Percentiles rank a stretch among this genome's conserved stretches.
Conservation (phyloP, 2,888 invertebrate species). For the Sarcophaga carnaria region DNA sequence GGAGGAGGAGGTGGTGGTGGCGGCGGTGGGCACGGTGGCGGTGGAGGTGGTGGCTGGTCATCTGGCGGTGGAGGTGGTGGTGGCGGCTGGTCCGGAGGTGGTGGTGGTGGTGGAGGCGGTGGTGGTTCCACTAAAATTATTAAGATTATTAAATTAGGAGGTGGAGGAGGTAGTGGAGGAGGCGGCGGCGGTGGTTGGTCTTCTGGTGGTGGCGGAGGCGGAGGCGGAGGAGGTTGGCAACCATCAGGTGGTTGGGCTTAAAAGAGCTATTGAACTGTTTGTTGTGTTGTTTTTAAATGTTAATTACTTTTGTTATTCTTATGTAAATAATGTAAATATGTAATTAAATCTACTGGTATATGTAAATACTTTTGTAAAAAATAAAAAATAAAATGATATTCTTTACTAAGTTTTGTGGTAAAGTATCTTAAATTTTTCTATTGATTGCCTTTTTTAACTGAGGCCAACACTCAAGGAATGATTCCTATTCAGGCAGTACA, state of each 20-base stretch:
- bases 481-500: too few species aligned
- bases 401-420: constrained; percentile 68
- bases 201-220: constrained; percentile 70
- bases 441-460: too few species aligned
- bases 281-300: constrained; percentile 23
- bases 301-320: not conserved
- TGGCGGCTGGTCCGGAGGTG: constrained; percentile 66
- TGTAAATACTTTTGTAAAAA: constrained; percentile 20
- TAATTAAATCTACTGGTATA: constrained; percentile 14
- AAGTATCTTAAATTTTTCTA: not conserved
- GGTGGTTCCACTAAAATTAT: constrained; percentile 70
- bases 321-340: constrained; percentile 46
- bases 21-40: constrained; percentile 69
- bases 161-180: constrained; percentile 72
- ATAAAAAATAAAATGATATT: constrained; percentile 52
- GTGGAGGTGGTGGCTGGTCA: constrained; percentile 68
- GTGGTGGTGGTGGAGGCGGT: constrained; percentile 64
- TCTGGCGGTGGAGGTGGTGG: constrained; percentile 72
- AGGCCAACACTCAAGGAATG: too few species aligned
- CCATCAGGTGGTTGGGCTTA: constrained; percentile 76
- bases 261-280: constrained; percentile 14
- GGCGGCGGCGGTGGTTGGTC: constrained; percentile 75
- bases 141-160: constrained; percentile 72
- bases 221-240: constrained; percentile 72
- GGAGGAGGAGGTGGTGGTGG: constrained; percentile 72